Evolutionary conservation across 2,797 vertebrate species (phyloP).

Genomic region (Gymnothorax reevesii): DNA sequence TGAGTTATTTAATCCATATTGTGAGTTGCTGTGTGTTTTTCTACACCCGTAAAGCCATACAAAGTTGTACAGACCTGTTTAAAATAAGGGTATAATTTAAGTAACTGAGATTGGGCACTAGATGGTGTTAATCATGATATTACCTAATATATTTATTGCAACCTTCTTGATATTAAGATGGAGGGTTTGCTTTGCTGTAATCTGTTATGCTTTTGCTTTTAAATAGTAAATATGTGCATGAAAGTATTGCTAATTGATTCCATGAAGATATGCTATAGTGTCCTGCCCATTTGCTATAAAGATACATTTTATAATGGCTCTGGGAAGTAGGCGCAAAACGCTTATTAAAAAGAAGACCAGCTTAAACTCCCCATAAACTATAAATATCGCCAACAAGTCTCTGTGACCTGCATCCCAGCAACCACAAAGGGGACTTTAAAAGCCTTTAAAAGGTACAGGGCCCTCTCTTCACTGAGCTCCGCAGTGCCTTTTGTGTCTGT

Average conservation of each 20-base stretch:
- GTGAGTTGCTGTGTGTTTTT: not conserved
- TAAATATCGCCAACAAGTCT: not conserved
- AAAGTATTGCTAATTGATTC: not conserved
- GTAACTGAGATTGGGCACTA: not conserved
- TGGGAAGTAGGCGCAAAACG: not conserved
- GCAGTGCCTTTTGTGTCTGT: no score
- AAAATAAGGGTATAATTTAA: not conserved
- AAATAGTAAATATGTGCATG: no score
- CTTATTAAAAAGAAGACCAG: not conserved
- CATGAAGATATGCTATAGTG: not conserved
- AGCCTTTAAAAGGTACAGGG: no score
- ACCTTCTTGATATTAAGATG: not conserved
- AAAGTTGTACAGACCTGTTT: not conserved
- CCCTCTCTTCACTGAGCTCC: no score
- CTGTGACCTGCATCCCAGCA: not conserved
- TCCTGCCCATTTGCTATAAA: not conserved
- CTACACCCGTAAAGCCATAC: no score
- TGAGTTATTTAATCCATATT: not conserved
- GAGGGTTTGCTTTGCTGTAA: not conserved
- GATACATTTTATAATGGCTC: not conserved
- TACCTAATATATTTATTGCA: not conserved
- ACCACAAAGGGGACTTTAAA: not conserved
- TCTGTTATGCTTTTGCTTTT: not conserved
- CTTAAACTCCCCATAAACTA: no score
- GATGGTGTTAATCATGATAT: not conserved